Conservation (phyloP, 2,888 invertebrate genomes). For the Polietes domitor region DNA sequence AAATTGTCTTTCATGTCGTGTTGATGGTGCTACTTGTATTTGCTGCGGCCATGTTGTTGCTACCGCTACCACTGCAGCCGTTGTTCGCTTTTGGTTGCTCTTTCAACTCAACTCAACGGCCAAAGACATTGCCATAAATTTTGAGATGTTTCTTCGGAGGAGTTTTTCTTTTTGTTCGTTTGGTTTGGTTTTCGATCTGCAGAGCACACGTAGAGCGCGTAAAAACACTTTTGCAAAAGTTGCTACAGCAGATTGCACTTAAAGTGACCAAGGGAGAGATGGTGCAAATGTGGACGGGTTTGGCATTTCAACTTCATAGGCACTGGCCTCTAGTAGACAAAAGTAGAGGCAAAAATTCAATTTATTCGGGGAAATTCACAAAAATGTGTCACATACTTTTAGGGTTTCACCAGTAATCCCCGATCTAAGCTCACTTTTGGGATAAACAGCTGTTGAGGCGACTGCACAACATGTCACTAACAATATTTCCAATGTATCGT, state of each 20-base stretch:
- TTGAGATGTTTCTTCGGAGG: slow-evolving; percentile 55
- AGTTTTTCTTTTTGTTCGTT: no score
- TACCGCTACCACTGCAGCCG: slow-evolving; percentile 48
- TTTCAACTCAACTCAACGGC: slow-evolving; percentile 50
- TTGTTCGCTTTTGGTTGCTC: slow-evolving; percentile 29
- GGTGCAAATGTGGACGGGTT: no score
- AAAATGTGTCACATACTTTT: no score
- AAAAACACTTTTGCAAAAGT: neutral
- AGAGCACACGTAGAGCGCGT: slow-evolving; percentile 2
- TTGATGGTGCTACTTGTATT: slow-evolving; percentile 57
- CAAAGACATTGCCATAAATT: slow-evolving; percentile 64
- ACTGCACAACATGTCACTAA: no score
- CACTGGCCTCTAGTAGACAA: no score
- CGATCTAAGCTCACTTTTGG: no score
- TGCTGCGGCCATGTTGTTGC: slow-evolving; percentile 42
- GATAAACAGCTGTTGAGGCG: no score
- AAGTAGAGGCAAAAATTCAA: no score
- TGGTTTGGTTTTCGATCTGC: neutral
- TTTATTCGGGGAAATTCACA: no score
- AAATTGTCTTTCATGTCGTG: slow-evolving; percentile 59
- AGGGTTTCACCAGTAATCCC: no score
- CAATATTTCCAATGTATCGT: no score
- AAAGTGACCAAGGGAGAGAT: neutral
- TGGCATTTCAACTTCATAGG: no score
- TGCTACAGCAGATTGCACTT: slow-evolving; percentile 57